Percentiles rank a stretch among this genome's conserved stretches.
These are phyloP conservation scores for Cassiopea andromeda DNA, from an alignment of 30 jellyfish, hydroid and myxozoan genomes.

Conservation along the genomic window DNA sequence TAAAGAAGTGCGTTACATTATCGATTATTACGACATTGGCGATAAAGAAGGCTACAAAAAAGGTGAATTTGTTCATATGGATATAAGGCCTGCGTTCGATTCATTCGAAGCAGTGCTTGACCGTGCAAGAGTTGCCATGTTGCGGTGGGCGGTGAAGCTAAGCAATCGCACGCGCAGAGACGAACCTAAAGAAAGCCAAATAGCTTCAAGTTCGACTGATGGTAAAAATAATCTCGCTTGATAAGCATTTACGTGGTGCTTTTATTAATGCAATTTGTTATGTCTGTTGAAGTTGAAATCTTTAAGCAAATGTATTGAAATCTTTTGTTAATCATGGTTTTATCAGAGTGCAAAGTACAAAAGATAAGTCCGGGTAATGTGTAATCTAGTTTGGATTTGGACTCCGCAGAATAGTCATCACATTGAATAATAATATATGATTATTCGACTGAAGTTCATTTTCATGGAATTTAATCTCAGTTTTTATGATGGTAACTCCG, in stretches of 20 bases:
- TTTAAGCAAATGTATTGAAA: not conserved
- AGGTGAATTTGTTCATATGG: conserved; percentile 95
- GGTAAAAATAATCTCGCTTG: not conserved
- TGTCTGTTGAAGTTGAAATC: not conserved
- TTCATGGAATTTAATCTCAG: too few species aligned
- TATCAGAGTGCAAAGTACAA: too few species aligned
- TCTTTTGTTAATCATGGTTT: too few species aligned
- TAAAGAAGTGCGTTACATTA: conserved; percentile 90
- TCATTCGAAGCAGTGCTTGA: conserved; percentile 91
- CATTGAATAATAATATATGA: too few species aligned
- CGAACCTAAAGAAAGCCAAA: not conserved
- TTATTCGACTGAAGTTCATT: too few species aligned
- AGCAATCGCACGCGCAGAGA: conserved; percentile 3
- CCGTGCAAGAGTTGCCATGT: conserved; percentile 93
- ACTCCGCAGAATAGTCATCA: too few species aligned
- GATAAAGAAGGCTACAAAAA: conserved; percentile 86
- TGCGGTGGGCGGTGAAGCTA: conserved; percentile 89
- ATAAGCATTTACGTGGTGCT: not conserved
- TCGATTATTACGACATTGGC: conserved; percentile 98
- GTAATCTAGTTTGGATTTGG: too few species aligned
- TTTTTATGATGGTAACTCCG: too few species aligned
- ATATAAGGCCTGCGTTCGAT: conserved; percentile 99
- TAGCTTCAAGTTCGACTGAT: not conserved
- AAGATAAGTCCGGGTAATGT: too few species aligned
- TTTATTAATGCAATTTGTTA: not conserved